Percentiles rank a stretch among this genome's conserved stretches.
These are phyloP conservation scores for Netelia melanura DNA, from an alignment of 2,888 invertebrate species.

Conservation along the genomic window DNA sequence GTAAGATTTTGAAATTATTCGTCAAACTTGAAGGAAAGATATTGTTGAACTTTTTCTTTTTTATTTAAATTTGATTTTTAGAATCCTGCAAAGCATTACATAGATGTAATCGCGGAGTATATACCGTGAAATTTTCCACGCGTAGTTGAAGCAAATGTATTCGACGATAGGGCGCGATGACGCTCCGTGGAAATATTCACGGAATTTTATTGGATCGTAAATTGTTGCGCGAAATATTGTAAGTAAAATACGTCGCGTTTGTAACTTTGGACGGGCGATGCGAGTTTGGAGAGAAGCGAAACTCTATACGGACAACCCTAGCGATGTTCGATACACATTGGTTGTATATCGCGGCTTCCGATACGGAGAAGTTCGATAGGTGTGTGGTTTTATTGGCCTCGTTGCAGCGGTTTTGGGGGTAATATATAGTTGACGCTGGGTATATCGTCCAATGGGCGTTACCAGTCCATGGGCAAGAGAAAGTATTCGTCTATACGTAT, in stretches of 20 bases:
- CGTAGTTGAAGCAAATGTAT: too few relatives aligned
- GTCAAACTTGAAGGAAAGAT: too few relatives aligned
- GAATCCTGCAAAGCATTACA: too few relatives aligned
- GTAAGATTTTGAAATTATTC: too few relatives aligned
- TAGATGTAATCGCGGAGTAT: too few relatives aligned
- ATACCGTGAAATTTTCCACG: too few relatives aligned
- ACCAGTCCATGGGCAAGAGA: background rate
- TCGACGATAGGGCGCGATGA: background rate
- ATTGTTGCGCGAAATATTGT: slow-evolving; percentile 9
- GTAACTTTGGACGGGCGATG: background rate
- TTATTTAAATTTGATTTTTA: too few relatives aligned
- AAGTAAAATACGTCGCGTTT: background rate
- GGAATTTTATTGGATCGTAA: slow-evolving; percentile 8
- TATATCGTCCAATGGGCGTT: background rate
- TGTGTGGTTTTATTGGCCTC: slow-evolving; percentile 73
- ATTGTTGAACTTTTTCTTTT: too few relatives aligned
- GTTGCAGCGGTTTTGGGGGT: slow-evolving; percentile 54
- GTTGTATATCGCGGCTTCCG: background rate
- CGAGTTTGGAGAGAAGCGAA: background rate
- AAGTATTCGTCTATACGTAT: background rate
- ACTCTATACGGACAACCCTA: too few relatives aligned
- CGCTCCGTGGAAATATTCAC: slow-evolving; percentile 8
- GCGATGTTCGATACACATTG: slow-evolving; percentile 41
- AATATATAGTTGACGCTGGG: slow-evolving; percentile 43
- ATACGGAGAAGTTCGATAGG: slow-evolving; percentile 68